Conservation (phyloP, 2,888 invertebrate genomes). For the Caenorhabditis parvicauda region DNA sequence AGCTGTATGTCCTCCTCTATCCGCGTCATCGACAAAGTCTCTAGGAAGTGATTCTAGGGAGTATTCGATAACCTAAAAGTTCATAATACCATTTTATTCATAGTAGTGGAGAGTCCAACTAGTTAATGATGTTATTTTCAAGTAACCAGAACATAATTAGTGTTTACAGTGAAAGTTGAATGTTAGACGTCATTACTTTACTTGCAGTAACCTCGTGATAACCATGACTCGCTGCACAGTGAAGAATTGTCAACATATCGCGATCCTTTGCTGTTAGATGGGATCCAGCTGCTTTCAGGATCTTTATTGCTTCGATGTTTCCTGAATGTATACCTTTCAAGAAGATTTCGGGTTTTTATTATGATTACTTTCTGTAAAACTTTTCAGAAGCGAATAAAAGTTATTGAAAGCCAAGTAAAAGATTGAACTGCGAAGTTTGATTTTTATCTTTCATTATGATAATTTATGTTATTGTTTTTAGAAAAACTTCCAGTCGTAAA, state of each 20-base stretch:
- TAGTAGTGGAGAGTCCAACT: neutral
- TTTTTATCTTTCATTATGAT: no score
- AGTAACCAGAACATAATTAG: neutral
- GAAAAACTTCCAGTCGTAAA: neutral
- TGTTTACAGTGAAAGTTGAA: neutral
- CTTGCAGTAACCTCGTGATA: constrained; percentile 81
- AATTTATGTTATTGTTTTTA: no score
- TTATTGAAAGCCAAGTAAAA: neutral
- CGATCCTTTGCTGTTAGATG: constrained; percentile 80
- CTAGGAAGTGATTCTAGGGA: constrained; percentile 17
- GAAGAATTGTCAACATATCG: constrained; percentile 90
- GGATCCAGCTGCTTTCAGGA: constrained; percentile 83
- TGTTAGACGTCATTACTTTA: neutral
- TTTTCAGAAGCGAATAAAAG: neutral
- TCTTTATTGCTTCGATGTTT: constrained; percentile 84
- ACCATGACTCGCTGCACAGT: constrained; percentile 93
- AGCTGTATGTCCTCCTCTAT: constrained; percentile 64
- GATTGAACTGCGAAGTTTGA: no score
- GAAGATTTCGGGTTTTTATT: neutral
- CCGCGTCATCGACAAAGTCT: constrained; percentile 26
- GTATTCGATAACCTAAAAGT: constrained; percentile 28
- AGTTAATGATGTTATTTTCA: neutral
- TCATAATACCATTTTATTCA: neutral
- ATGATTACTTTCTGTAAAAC: neutral
- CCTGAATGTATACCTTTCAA: constrained; percentile 69